Evolutionary conservation across 2,113 vertebrate species (phyloP).

Genomic region (Zosterops pallidus): DNA sequence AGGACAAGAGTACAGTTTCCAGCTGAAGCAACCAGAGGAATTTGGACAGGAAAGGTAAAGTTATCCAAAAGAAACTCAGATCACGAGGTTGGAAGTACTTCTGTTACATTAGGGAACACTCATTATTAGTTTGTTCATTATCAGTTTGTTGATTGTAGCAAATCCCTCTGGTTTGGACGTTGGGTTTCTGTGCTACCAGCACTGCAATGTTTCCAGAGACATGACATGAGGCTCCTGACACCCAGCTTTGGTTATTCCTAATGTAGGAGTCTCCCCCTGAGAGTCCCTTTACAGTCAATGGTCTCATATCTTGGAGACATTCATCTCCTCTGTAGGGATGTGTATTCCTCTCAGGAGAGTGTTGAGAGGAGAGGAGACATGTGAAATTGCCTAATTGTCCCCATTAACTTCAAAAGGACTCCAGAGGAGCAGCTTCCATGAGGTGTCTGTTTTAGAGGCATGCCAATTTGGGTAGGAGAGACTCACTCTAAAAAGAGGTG

Average conservation of each 20-base stretch:
- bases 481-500: neutral
- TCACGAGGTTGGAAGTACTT: neutral
- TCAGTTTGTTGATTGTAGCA: neutral
- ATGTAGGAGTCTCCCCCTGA: neutral
- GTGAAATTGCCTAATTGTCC: neutral
- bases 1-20: neutral
- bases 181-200: neutral
- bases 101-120: neutral
- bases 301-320: neutral
- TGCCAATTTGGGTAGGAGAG: neutral
- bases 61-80: neutral
- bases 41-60: neutral
- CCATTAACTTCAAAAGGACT: neutral
- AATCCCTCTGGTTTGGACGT: neutral
- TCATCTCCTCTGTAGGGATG: neutral
- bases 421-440: neutral
- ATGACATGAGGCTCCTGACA: neutral
- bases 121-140: neutral
- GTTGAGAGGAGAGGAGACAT: neutral
- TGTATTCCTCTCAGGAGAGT: neutral
- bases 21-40: neutral
- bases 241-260: neutral
- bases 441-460: neutral
- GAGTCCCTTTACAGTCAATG: neutral
- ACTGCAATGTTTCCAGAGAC: neutral